Percentiles rank a stretch among this genome's conserved stretches.
phyloP scores from a whole-genome alignment of 53 echinoderm and acorn worm genomes.

The Apostichopus leukothele region DNA sequence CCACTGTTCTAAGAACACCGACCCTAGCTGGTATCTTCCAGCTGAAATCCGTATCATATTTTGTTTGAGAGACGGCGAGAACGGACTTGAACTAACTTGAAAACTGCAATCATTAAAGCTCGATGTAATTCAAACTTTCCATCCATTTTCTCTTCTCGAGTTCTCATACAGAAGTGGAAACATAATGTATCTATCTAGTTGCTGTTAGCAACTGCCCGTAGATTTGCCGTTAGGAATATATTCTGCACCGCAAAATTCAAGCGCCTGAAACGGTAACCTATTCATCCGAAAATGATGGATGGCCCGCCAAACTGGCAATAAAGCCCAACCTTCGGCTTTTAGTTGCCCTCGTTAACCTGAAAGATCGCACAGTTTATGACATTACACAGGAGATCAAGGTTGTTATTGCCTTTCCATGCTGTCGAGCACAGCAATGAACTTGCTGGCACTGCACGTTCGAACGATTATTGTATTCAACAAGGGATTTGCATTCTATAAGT shows the following conservation, averaged over 20 bases:
- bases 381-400: conserved; percentile 45
- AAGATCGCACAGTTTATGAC: conserved; percentile 44
- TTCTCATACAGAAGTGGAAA: not conserved
- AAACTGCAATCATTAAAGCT: no score
- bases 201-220: conserved; percentile 23
- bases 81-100: no score
- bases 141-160: no score
- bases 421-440: conserved; percentile 34
- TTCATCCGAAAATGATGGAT: conserved; percentile 50
- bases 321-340: conserved; percentile 41
- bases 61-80: no score
- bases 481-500: conserved; percentile 19
- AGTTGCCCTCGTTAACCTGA: conserved; percentile 48
- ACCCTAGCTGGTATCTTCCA: no score
- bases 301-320: conserved; percentile 41
- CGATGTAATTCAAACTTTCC: no score
- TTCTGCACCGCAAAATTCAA: not conserved
- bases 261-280: conserved; percentile 16
- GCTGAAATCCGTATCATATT: no score
- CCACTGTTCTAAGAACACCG: no score
- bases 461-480: conserved; percentile 20
- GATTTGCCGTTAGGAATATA: conserved; percentile 7
- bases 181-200: not conserved
- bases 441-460: conserved; percentile 12
- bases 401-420: conserved; percentile 31